phyloP scores from a whole-genome alignment of 2,888 invertebrate genomes.

The Therioaphis trifolii region DNA sequence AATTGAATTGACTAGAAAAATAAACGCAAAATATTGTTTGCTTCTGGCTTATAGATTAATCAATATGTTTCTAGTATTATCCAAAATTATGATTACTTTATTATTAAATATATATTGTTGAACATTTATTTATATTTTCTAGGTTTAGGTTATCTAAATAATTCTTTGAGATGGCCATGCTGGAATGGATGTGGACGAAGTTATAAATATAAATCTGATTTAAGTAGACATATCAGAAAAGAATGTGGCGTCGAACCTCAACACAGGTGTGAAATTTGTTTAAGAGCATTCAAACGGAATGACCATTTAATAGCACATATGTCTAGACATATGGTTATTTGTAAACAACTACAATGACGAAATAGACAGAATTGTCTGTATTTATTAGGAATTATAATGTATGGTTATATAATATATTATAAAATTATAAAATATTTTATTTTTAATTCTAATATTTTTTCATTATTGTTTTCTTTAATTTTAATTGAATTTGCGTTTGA shows the following conservation, averaged over 20 bases:
- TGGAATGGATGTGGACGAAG: constrained; percentile 75
- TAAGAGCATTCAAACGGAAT: constrained; percentile 37
- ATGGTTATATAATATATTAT: too few relatives aligned
- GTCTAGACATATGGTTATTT: neutral
- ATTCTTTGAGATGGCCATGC: constrained; percentile 67
- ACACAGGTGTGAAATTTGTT: constrained; percentile 66
- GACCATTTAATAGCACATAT: constrained; percentile 19
- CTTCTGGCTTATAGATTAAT: neutral
- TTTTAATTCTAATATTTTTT: too few relatives aligned
- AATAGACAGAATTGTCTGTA: neutral
- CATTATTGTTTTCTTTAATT: too few relatives aligned
- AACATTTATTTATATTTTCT: neutral
- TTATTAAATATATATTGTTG: too few relatives aligned
- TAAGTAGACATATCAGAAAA: constrained; percentile 75
- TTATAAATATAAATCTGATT: constrained; percentile 80
- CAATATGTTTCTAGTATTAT: neutral
- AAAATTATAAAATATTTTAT: too few relatives aligned
- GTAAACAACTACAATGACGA: neutral
- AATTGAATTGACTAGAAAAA: neutral
- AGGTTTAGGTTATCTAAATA: neutral
- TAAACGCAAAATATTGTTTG: neutral
- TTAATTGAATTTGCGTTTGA: too few relatives aligned
- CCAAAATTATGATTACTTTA: neutral
- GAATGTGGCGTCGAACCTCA: constrained; percentile 70
- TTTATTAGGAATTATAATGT: too few relatives aligned